Evolutionary conservation across 2,113 vertebrate genomes (phyloP), one percentile per base, ranked within the genome.

Genomic region (Lethenteron reissneri): DNA sequence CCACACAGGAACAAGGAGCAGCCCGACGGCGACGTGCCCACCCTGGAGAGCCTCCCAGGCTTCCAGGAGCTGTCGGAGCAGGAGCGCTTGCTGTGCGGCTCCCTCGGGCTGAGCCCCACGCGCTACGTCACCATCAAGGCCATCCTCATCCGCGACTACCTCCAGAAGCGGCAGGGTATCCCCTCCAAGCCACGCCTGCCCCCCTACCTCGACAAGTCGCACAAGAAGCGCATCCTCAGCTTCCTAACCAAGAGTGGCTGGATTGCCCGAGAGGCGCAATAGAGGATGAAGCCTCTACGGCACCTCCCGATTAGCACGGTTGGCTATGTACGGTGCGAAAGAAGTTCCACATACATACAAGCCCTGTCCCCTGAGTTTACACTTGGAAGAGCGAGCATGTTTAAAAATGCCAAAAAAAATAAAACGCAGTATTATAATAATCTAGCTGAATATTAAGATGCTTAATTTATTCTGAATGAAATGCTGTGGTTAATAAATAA

Each of bases 221-320:
- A 97, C 17, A 96, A 95, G 83, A 95, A 91, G 77, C 84, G 94
- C 76, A 95, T 99, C 75, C 82, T 97, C 71, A 90, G 80, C 73
- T 97, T 99, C 79, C 84, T 99, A 75, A 96, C 92, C 1, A 92
- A 99, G 75, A 95, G 92, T 0, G 94, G 94, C 12, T 99, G 94
- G 92, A 96, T 99, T n/a, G 64, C 41, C 41, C 41, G 41, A 41
- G 41, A 41, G 41, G 41, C 41, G 41, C 41, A 41, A 41, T 41
- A 41, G 41, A 41, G 41, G 41, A 41, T 41, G 41, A 41, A 41
- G 41, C 41, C 41, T 41, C 41, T 5, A 41, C 6, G 4, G 41
- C 41, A 41, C 6, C 41, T 41, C 41, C 41, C 41, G 41, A 41
- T 41, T 41, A 41, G 41, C 41, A 41, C 41, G 41, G 41, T 41